Evolutionary conservation across 1,140 invertebrate species (phyloP), one percentile per base, ranked within the genome.

Genomic region (Melitaea cinxia): DNA sequence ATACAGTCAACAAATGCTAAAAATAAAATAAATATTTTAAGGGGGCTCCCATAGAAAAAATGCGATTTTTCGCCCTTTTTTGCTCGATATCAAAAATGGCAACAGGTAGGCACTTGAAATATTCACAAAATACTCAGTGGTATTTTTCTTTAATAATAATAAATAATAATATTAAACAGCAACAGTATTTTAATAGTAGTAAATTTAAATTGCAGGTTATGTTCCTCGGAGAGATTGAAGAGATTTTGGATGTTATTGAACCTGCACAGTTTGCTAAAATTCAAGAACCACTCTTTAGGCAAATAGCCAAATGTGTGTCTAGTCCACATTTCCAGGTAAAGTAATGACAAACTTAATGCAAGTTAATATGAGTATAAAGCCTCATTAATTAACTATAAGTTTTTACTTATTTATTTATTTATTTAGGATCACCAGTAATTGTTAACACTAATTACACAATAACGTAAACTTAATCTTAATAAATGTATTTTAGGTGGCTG

Each of bases 191-290:
- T 42, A 7, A 42, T 9, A 17, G 4, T 17, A 30, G 12, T 52
- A 28, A 52, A 28, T 52, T 37, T 57, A 33, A 60, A 45, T 68
- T 84, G 72, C 72, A 91, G 91, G 97, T 99, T 35, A 99, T 99
- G 98, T 99, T 99, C 92, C 94, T 99, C 82, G 97, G 97, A 37
- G 98, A 99, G 93, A 96, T 99, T 37, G 77, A 78, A 92, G 98
- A 99, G 92, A 99, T 99, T 77, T 92, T 99, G 82, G 98, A 99
- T 92, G 98, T 99, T 76, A 99, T 99, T 93, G 98, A 99, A 93
- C 98, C 98, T 77, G 94, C 95, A 78, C 98, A 99, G 92, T 99
- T 99, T 94, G 95, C 96, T 78, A 99, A 98, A 94, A 98, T 99
- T 87, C 97, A 99, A 93, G 97, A 98, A 88, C 97, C 97, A 70